A percentile compares a stretch with the other conserved stretches of the same genome.
These are phyloP conservation scores for Oscheius sp. DNA, from an alignment of 2,888 invertebrate species.

Conservation along the genomic window DNA sequence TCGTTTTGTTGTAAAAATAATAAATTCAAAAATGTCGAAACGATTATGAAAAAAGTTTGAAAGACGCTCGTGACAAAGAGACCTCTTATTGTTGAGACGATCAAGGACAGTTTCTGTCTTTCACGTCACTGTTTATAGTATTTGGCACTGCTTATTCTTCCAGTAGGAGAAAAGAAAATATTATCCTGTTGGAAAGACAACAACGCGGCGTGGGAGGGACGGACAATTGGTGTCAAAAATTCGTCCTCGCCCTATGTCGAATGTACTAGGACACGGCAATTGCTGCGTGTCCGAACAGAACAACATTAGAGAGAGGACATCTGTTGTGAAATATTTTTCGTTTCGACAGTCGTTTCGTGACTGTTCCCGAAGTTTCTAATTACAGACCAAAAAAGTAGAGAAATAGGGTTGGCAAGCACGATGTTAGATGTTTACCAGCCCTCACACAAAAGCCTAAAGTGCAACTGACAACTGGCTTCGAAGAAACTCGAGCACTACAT, in stretches of 20 bases:
- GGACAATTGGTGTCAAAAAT: conserved; percentile 9
- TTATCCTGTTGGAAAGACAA: too few relatives aligned
- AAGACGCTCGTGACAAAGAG: too few relatives aligned
- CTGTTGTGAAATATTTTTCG: conserved; percentile 16
- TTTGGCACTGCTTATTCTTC: too few relatives aligned
- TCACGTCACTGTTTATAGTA: background rate
- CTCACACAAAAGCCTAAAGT: background rate
- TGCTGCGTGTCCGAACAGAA: background rate
- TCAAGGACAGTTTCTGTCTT: background rate
- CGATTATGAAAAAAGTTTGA: too few relatives aligned
- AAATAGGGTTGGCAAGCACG: conserved; percentile 1
- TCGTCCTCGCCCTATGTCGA: background rate
- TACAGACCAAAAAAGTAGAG: background rate
- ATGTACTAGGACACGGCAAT: background rate
- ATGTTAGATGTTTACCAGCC: conserved; percentile 2
- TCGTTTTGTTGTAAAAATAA: too few relatives aligned
- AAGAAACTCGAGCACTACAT: too few relatives aligned
- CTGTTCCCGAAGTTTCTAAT: background rate
- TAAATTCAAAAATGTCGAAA: too few relatives aligned
- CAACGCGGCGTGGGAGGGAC: too few relatives aligned
- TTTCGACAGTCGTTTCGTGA: background rate
- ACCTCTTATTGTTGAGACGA: too few relatives aligned
- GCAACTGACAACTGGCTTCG: conserved; percentile 4
- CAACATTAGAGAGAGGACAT: conserved; percentile 1
- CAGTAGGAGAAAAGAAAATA: too few relatives aligned